Evolutionary conservation across 2,888 invertebrate genomes (phyloP).

Genomic region (Amphipyra berbera): DNA sequence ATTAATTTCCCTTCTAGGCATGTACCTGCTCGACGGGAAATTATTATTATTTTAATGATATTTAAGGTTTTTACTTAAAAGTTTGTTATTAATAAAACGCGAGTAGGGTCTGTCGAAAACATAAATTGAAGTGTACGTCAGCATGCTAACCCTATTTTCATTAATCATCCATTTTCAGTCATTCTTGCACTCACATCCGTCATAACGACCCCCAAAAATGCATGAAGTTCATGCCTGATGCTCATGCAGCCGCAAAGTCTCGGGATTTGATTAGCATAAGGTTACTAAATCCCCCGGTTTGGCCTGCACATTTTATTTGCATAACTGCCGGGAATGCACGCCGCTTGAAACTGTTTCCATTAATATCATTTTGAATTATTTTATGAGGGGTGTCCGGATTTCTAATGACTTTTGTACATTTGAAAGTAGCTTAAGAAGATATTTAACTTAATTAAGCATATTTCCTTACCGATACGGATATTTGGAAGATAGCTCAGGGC

Average conservation of each 20-base stretch:
- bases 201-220: conserved; percentile 42
- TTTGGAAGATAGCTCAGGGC: too few relatives aligned
- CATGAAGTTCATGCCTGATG: conserved; percentile 34
- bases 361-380: conserved; percentile 62
- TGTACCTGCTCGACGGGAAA: too few relatives aligned
- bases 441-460: background rate
- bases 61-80: too few relatives aligned
- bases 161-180: background rate
- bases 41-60: too few relatives aligned
- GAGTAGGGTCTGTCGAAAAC: too few relatives aligned
- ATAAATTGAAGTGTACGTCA: too few relatives aligned
- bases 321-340: conserved; percentile 64
- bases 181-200: conserved; percentile 15
- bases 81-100: too few relatives aligned
- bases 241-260: conserved; percentile 53
- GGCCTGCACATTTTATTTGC: conserved; percentile 71
- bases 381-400: conserved; percentile 24
- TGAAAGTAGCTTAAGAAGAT: background rate
- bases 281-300: conserved; percentile 68
- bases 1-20: too few relatives aligned
- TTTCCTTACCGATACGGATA: too few relatives aligned
- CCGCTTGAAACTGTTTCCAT: conserved; percentile 58
- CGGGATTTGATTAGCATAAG: conserved; percentile 71
- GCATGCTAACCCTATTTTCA: background rate
- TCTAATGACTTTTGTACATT: conserved; percentile 16